Conservation (phyloP, 1,140 invertebrate genomes). For the Oedothorax gibbosus region DNA sequence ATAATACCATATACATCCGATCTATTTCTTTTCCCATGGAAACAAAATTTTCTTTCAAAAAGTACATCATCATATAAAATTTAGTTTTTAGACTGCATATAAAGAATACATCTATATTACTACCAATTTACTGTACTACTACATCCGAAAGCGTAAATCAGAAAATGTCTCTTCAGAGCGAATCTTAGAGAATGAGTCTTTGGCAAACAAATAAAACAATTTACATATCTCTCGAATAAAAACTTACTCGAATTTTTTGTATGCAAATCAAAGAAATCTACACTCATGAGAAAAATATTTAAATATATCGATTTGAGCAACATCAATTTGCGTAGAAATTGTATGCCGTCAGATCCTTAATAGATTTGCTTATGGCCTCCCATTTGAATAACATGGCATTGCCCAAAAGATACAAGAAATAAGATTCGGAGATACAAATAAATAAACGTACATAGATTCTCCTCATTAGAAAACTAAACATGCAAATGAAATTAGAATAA, state of each 20-base stretch:
- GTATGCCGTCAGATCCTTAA: constrained; percentile 30
- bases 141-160: neutral
- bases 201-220: neutral
- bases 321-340: constrained; percentile 26
- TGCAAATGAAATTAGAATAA: too few relatives aligned
- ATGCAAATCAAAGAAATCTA: constrained; percentile 30
- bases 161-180: neutral
- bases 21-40: too few relatives aligned
- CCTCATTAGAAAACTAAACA: too few relatives aligned
- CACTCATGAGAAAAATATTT: constrained; percentile 47
- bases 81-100: too few relatives aligned
- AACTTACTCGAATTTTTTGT: constrained; percentile 18
- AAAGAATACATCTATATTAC: too few relatives aligned
- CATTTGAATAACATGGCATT: constrained; percentile 43
- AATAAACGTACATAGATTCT: constrained; percentile 1
- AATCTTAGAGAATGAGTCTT: neutral
- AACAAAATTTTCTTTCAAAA: too few relatives aligned
- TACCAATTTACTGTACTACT: too few relatives aligned
- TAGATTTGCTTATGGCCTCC: constrained; percentile 27
- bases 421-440: neutral
- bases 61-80: too few relatives aligned
- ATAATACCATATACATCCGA: too few relatives aligned
- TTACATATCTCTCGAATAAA: constrained; percentile 16
- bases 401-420: neutral
- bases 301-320: constrained; percentile 30